Conservation (phyloP, 2,888 invertebrate species). For the Sthenelais limicola region DNA sequence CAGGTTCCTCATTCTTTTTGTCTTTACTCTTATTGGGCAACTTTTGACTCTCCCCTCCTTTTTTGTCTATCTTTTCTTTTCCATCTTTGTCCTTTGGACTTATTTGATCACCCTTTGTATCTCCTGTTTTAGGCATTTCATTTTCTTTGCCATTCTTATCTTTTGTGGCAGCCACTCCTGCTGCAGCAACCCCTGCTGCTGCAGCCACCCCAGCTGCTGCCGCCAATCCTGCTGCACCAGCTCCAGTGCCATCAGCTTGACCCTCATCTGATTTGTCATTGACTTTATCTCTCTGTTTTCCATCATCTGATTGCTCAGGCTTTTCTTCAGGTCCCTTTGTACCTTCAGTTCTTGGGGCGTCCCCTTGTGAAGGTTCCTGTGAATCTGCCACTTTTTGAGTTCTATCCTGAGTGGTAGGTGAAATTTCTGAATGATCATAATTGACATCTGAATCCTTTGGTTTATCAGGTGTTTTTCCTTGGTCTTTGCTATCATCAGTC, state of each 20-base stretch:
- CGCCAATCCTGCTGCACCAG: not conserved
- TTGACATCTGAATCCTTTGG: not conserved
- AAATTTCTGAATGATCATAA: too few species aligned
- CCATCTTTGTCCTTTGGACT: not conserved
- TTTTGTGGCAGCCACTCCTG: not conserved
- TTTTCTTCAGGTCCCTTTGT: too few species aligned
- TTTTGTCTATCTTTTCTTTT: not conserved
- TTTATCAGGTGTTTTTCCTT: not conserved
- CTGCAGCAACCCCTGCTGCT: not conserved
- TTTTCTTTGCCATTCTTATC: not conserved
- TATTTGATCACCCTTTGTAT: not conserved
- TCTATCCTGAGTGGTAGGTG: too few species aligned
- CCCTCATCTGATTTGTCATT: not conserved
- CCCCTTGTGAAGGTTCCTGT: too few species aligned
- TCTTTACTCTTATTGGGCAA: not conserved
- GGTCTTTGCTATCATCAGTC: too few species aligned
- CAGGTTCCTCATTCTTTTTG: not conserved
- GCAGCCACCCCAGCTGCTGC: not conserved
- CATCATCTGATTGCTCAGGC: too few species aligned
- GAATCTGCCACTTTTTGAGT: too few species aligned
- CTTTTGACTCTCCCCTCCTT: not conserved
- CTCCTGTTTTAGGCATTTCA: not conserved
- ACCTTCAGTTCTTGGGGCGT: too few species aligned
- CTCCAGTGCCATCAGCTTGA: not conserved
- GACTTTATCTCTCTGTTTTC: too few species aligned